These are phyloP conservation scores for Parauchenoglanis ngamensis DNA, from an alignment of 2,797 vertebrate genomes.

Conservation along the genomic window DNA sequence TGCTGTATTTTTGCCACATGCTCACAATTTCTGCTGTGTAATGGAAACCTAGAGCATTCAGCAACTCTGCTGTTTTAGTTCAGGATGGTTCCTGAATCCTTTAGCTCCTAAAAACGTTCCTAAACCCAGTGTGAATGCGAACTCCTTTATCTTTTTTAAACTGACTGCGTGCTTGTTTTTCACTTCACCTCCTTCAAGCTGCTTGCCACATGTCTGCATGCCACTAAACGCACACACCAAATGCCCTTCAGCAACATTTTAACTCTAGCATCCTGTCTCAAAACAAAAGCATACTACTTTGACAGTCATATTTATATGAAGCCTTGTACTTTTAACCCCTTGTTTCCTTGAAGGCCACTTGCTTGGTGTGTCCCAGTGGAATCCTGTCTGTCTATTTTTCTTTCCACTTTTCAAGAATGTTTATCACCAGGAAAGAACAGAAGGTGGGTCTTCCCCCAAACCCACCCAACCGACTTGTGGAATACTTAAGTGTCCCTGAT, in stretches of 20 bases:
- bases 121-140: neutral
- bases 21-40: neutral
- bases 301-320: neutral
- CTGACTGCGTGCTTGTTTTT: neutral
- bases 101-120: neutral
- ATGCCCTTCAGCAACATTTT: neutral
- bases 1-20: neutral
- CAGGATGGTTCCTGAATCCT: neutral
- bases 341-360: neutral
- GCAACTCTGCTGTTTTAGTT: neutral
- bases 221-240: neutral
- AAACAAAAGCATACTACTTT: neutral
- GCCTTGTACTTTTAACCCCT: slow-evolving; percentile 9
- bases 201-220: neutral
- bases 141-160: neutral
- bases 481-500: slow-evolving; percentile 36
- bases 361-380: neutral
- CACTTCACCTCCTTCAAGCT: neutral
- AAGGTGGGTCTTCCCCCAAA: slow-evolving; percentile 3
- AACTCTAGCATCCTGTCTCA: neutral
- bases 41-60: neutral
- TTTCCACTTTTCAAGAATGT: neutral
- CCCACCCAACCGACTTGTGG: neutral
- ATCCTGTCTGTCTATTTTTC: neutral
- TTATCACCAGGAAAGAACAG: slow-evolving; percentile 7